Evolutionary conservation across 2,113 vertebrate genomes (phyloP), one percentile per base, ranked within the genome.

Genomic region (Danionella cerebrum): DNA sequence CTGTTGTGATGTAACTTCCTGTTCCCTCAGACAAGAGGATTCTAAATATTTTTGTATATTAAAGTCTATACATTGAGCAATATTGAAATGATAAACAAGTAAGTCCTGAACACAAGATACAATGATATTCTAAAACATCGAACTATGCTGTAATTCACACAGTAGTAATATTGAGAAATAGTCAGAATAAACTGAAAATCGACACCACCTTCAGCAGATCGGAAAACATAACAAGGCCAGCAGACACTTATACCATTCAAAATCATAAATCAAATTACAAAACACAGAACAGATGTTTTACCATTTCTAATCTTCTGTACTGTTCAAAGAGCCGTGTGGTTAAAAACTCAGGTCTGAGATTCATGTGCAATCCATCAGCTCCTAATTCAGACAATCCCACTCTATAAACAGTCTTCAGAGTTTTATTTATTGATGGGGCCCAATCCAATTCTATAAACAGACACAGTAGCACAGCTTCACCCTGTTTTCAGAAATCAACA

Each of bases 371-470:
- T 29, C 57, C 39, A 44, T 60, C 39, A 44, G 24, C 11, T 60
- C 13, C 44, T 64, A 48, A 64, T 64, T 64, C 59, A 64, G 27
- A 64, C 41, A 64, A 48, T 35, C 19, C 44, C 13, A 6, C 44
- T 64, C 44, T 48, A 64, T 60, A 60, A 60, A 60, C 39, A 60
- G 57, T 60, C 57, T 44, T 44, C 39, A 45, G n/a, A 44, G 57
- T 45, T 60, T 5, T 60, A 60, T 45, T 60, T 60, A 45, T 45
- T 33, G 39, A 60, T 31, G 39, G 24, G 39, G 57, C 39, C 19
- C 22, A n/a, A 6, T 60, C 72, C 72, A 60, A 29, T 45, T 19
- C 57, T 60, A 60, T 60, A 60, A 60, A 60, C 39, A 45, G 11
- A 45, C 57, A 60, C 24, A n/a, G 57, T 48, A 64, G 59, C 59